Percentiles rank a stretch among this genome's conserved stretches.
These are phyloP conservation scores for Enteromius anoplus DNA, from an alignment of 2,797 vertebrate genomes.

Conservation along the genomic window DNA sequence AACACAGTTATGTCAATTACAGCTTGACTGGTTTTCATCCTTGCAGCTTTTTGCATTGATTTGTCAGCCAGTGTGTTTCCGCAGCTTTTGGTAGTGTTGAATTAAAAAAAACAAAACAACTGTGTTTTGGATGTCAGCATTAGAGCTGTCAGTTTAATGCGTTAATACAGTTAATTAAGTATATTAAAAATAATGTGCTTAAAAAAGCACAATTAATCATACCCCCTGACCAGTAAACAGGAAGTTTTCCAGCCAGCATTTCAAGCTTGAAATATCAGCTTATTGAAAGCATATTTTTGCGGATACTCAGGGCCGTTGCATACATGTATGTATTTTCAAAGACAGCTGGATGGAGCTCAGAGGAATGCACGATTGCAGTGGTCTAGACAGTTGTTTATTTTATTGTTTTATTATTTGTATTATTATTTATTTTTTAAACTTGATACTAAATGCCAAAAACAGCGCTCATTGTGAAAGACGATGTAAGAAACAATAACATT, in stretches of 20 bases:
- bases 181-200: neutral
- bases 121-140: neutral
- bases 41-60: slow-evolving; percentile 5
- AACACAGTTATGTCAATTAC: slow-evolving; percentile 43
- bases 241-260: neutral
- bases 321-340: neutral
- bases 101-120: neutral
- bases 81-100: neutral
- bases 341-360: neutral
- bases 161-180: neutral
- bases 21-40: slow-evolving; percentile 27
- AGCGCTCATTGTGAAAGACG: neutral
- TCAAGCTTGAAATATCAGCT: neutral
- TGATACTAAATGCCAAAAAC: neutral
- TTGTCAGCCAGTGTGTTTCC: slow-evolving; percentile 2
- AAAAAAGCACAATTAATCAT: neutral
- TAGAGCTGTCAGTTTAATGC: neutral
- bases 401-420: no score
- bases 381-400: neutral
- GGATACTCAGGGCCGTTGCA: neutral
- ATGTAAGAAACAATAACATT: neutral
- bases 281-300: neutral
- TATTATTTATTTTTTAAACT: no score
- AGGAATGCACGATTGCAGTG: neutral
- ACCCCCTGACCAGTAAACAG: neutral